Evolutionary conservation across 2,797 vertebrate genomes (phyloP), one percentile per base, ranked within the genome.

Genomic region (Sebastes hubbsi): DNA sequence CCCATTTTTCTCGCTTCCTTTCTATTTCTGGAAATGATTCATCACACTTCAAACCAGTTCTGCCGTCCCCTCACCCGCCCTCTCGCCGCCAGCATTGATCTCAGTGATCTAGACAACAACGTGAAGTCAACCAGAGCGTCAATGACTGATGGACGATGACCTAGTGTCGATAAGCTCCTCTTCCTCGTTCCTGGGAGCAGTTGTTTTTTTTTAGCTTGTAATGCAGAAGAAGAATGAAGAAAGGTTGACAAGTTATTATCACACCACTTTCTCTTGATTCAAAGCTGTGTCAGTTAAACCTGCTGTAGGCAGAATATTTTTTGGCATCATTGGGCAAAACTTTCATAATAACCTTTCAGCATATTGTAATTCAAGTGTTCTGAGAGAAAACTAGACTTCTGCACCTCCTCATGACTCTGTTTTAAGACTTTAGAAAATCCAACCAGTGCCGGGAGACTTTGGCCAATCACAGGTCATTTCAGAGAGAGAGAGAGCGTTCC

Each of bases 11-110:
- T 72, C 5, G 13, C 13, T 67, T 81, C 42, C 38, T 71, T 38
- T 68, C 27, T 49, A 9, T 73, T 56, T 9, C 22, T 88, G 82
- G 64, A 82, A 82, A 77, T 27, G 6, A 80, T 90, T 77, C 78
- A 87, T 64, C 65, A 59, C 29, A 18, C 8, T 65, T 79, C 55
- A 75, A 24, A 78, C 32, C 25, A 52, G 54, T 30, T 34, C 34
- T 54, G 38, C 22, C 9, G 2, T 12, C 36, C 46, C 16, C 24
- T 20, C 49, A 10, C 20, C 49, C 20, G 20, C 2, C 56, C 16
- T 16, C 1, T 29, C 62, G 2, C 3, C 36, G 3, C 20, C 75
- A 20, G 12, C 46, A 58, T 22, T 38, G 54, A 65, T 83, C 62
- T 63, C 24, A 18, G 8, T 8, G 30, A 32, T 55, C 18, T 3